Base-by-base conservation (phyloP, 2,113 vertebrate genomes). In the Chunga burmeisteri region DNA sequence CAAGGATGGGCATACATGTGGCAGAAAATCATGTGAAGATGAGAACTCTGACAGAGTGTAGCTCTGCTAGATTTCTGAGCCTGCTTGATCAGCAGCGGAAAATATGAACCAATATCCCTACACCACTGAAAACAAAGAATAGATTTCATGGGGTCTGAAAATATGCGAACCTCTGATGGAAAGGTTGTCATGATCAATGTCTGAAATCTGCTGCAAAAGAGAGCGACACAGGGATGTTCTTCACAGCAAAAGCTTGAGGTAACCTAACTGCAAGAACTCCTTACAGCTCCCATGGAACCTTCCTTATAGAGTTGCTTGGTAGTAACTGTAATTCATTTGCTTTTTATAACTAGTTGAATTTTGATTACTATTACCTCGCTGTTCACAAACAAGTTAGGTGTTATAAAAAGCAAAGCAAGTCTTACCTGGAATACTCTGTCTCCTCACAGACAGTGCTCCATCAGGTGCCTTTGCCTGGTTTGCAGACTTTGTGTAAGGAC, bases 401-500 rank as follows among this genome's bases (percentile, higher is more conserved):
- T 89, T 90, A 89, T 91, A 90, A 92, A 95, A 94, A 97, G 77
- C 34, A 38, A 97, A 94, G 96, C 82, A 95, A 93, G 62, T 96
- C 96, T 97, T 98, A 99, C 99, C 99, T 99, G 99, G 99, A 95
- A 99, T 99, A 97, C 99, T 99, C 98, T 99, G 99, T 98, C 99
- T 99, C 98, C 99, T 99, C 98, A 99, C 98, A 97, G 99, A 99
- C 98, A 99, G 98, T 79, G 99, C 98, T 98, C 99, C 99, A 97
- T 99, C 99, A 72, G 99, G 98, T 97, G 99, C 98, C 96, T 99
- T 98, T 93, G 99, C 98, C 96, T 99, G 99, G 97, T 98, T 98
- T 96, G 99, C 98, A 98, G 99, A 99, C 97, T 99, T 99, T 96
- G 98, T 98, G 97, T 99, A 99, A 93, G 99, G 99, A 98, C 99